A percentile compares a stretch with the other conserved stretches of the same genome.
Conservation (phyloP, 2,888 invertebrate genomes). For the Luffia ferchaultella region DNA sequence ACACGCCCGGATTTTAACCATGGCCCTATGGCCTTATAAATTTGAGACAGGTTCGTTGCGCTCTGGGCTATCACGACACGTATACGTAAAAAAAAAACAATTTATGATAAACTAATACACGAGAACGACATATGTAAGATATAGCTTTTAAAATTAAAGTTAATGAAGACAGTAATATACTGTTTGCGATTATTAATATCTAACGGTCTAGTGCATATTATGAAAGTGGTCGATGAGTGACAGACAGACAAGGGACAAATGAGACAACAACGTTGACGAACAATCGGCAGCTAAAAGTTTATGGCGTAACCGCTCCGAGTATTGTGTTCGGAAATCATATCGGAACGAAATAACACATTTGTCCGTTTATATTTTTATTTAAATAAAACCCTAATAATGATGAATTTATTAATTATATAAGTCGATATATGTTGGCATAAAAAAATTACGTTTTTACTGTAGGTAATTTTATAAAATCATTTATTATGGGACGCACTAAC, state of each 20-base stretch:
- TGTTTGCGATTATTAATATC: neutral
- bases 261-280: conserved; percentile 17
- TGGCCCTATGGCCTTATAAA: too few relatives aligned
- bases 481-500: too few relatives aligned
- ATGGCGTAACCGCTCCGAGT: conserved; percentile 9
- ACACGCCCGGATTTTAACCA: too few relatives aligned
- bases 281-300: conserved; percentile 12
- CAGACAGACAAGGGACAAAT: conserved; percentile 24
- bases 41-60: too few relatives aligned
- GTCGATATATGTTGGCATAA: too few relatives aligned
- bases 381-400: too few relatives aligned
- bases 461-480: too few relatives aligned
- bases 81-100: too few relatives aligned
- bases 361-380: conserved; percentile 7
- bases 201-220: neutral
- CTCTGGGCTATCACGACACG: too few relatives aligned
- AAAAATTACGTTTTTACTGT: too few relatives aligned
- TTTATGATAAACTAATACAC: too few relatives aligned
- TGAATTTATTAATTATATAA: too few relatives aligned
- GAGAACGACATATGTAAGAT: neutral
- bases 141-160: neutral
- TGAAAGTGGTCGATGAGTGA: conserved; percentile 16
- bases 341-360: conserved; percentile 2
- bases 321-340: conserved; percentile 8
- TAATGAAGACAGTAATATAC: neutral